These are phyloP conservation scores for Lasioglossum marginatum DNA, from an alignment of 2,888 invertebrate genomes.

Conservation along the genomic window DNA sequence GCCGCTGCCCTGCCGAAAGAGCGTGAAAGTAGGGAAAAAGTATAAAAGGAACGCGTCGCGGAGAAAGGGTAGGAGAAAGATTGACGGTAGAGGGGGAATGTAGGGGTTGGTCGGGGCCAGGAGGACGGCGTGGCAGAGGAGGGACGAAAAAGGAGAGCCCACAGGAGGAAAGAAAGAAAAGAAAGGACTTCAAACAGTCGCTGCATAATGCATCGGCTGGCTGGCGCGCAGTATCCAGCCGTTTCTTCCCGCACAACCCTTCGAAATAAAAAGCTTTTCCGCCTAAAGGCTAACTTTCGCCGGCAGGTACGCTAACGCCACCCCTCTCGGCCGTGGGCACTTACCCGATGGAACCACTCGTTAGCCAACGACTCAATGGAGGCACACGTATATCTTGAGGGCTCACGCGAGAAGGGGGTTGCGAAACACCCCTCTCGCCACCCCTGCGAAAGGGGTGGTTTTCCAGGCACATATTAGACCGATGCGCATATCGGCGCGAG, in stretches of 20 bases:
- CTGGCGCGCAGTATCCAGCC: slow-evolving; percentile 58
- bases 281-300: slow-evolving; percentile 78
- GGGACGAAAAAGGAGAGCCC: slow-evolving; percentile 8
- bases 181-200: slow-evolving; percentile 81
- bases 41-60: neutral
- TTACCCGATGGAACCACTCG: slow-evolving; percentile 63
- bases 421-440: neutral
- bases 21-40: slow-evolving; percentile 58
- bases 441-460: slow-evolving; percentile 5
- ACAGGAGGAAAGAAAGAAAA: slow-evolving; percentile 51
- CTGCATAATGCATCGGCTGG: slow-evolving; percentile 80
- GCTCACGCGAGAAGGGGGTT: slow-evolving; percentile 40
- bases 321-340: slow-evolving; percentile 42
- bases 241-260: slow-evolving; percentile 70
- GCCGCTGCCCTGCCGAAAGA: slow-evolving; percentile 61
- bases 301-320: slow-evolving; percentile 62
- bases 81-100: neutral
- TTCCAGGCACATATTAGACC: slow-evolving; percentile 21
- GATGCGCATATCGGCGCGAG: slow-evolving; percentile 38
- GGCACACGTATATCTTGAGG: slow-evolving; percentile 53
- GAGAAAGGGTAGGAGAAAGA: slow-evolving; percentile 5
- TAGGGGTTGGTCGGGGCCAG: neutral
- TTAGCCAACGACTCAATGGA: slow-evolving; percentile 53
- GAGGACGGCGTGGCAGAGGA: neutral
- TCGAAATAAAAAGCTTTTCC: slow-evolving; percentile 79